Base-by-base conservation (phyloP, 2,888 invertebrate species). In the Amiota mariae region DNA sequence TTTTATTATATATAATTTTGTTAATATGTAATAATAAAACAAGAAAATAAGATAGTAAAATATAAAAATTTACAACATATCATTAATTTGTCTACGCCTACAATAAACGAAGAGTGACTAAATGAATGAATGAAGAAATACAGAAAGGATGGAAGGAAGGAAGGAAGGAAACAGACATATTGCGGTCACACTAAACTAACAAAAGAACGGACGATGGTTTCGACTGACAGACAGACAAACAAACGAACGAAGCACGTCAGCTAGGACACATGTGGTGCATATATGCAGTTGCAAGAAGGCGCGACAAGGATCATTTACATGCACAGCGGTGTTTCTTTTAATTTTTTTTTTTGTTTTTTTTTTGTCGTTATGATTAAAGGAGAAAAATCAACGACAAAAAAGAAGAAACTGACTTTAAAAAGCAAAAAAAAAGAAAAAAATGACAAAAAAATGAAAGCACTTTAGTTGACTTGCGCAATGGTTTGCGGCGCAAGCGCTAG, bases 41-140 rank as follows among this genome's bases (percentile, higher is more conserved):
- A 75, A 72, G 73, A 72, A 76, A 67, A 73, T 77, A 78, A 24
- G 68, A 70, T 73, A 56, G 2, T 66, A 51, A 51, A 54, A 76
- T 74, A 64, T 82, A 36, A 2, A 36, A 83, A 83, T 82, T 83
- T 83, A 85, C 82, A 84, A 81, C 85, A 85, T 84, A 80, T 82
- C 85, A 84, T 84, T 85, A 85, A 80, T 74, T 74, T 76, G 80
- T 83, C 81, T 81, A 84, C 83, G 83, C 85, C 86, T 85, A 76
- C 76, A 68, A 59, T 4, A 24, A 24, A 3, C 1, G 24, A 24
- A 24, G 1, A 24, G 73, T 66, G 73, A 20, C 66, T 67, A 12
- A 49, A 68, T 54, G 48, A 54, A 20, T 24, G 24, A 24, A 24
- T 24, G 3, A 24, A 24, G 3, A 36, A 6, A 6, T 2, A 36